Percentiles rank a stretch among this genome's conserved stretches.
These are phyloP conservation scores for Kryptolebias ocellatus DNA, from an alignment of 2,797 vertebrate genomes.

Conservation along the genomic window DNA sequence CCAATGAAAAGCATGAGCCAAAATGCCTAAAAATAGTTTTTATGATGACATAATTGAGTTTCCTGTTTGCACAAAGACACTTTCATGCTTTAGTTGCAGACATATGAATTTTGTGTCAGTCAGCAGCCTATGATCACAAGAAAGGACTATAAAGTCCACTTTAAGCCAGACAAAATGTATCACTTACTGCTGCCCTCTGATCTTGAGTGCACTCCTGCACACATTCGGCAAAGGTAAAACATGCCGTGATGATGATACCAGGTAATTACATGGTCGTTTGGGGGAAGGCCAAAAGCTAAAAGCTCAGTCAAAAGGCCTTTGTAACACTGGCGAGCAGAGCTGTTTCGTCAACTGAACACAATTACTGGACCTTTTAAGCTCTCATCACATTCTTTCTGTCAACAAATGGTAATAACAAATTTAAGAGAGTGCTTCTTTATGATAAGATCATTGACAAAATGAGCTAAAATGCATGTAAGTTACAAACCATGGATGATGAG, in stretches of 20 bases:
- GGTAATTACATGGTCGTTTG: constrained; percentile 35
- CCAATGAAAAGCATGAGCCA: constrained; percentile 3
- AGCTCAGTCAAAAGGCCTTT: constrained; percentile 10
- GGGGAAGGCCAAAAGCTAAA: constrained; percentile 27
- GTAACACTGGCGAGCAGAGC: constrained; percentile 15
- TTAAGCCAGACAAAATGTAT: constrained; percentile 22
- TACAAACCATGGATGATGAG: background rate
- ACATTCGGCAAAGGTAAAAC: constrained; percentile 9
- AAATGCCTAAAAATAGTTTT: constrained; percentile 6
- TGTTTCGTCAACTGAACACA: constrained; percentile 8
- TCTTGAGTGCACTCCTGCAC: constrained; percentile 6
- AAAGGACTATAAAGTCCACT: background rate
- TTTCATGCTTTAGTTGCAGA: background rate
- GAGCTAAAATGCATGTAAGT: background rate
- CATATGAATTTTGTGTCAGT: constrained; percentile 1
- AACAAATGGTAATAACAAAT: constrained; percentile 8
- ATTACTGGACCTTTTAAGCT: constrained; percentile 5
- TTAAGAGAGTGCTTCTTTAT: background rate
- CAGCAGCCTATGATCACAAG: background rate
- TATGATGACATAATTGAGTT: background rate
- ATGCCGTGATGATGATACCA: constrained; percentile 9
- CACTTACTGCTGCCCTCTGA: constrained; percentile 4
- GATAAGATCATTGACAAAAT: background rate
- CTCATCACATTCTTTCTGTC: background rate
- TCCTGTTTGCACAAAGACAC: constrained; percentile 2